Evolutionary conservation across 2,113 vertebrate species (phyloP).

Genomic region (Gulo gulo): DNA sequence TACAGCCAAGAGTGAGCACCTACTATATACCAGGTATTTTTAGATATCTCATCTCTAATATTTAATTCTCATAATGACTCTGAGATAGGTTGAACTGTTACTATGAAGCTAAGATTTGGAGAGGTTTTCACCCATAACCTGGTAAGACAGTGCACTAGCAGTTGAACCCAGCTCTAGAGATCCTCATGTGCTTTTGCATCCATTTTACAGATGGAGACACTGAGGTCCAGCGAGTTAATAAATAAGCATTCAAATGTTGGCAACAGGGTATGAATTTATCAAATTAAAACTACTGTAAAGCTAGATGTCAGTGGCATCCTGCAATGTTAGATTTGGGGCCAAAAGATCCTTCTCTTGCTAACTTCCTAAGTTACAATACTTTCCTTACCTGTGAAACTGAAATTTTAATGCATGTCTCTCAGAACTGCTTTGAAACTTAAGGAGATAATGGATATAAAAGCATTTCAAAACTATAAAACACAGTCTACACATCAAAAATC

Average conservation of each 20-base stretch:
- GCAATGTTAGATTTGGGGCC: neutral
- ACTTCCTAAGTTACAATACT: neutral
- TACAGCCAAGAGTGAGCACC: neutral
- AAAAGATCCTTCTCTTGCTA: neutral
- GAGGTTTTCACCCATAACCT: neutral
- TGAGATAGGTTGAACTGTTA: neutral
- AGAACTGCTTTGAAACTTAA: neutral
- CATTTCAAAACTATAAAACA: neutral
- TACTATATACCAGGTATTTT: neutral
- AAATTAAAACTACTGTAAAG: neutral
- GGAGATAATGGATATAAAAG: neutral
- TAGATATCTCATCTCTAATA: neutral
- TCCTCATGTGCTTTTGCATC: neutral
- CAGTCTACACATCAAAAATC: neutral
- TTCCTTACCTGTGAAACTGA: neutral
- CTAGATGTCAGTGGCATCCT: neutral
- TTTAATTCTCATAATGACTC: neutral
- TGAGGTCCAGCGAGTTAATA: neutral
- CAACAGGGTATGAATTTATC: neutral
- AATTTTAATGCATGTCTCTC: neutral
- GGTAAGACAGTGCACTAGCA: neutral
- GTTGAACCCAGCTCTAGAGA: neutral
- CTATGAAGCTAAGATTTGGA: neutral
- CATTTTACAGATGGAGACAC: conserved; percentile 6
- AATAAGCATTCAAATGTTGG: neutral